Evolutionary conservation across 1,140 invertebrate genomes (phyloP), one percentile per base, ranked within the genome.

Genomic region (Diuraphis noxia): DNA sequence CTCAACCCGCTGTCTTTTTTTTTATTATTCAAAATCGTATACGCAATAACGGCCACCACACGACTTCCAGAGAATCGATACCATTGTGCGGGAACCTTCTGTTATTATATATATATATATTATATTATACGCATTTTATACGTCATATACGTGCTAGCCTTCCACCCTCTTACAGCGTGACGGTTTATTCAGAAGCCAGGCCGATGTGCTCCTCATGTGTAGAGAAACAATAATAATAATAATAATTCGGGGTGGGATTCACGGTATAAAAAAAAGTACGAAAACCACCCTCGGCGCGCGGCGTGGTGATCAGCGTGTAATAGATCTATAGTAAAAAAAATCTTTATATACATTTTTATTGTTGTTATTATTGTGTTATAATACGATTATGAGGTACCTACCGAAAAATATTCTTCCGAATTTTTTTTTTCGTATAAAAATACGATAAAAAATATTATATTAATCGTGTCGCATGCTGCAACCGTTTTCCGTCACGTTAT

Each of bases 271-370:
- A 90, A 90, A 90, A 81, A 34, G n/a, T 79, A 90, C 72, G 23
- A 87, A 34, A 56, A 79, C 49, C 88, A 36, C 77, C 88, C 88
- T 49, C n/a, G 30, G n/a, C 56, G 19, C 34, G 25, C n/a, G 30
- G n/a, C 56, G 19, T 23, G 25, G 41, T 79, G 88, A 90, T 90
- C 21, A 17, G 88, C 72, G 88, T 90, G 88, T 79, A 90, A 90
- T 90, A 43, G 41, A 81, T 90, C 72, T 81, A 36, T 81, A 90
- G 52, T 77, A 40, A 41, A 88, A 43, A 81, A 81, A 77, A 34
- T 43, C 23, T 77, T 72, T n/a, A 34, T 41, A 82, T 41, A 19
- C 36, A 13, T 82, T 41, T 3, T 41, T 82, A 34, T 46, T 85
- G 46, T 86, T 86, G 34, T 84, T 86, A 49, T 86, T 85, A 86